A percentile compares a stretch with the other conserved stretches of the same genome.
Evolutionary conservation across 2,888 invertebrate genomes (phyloP).

Genomic region (Drosophila setosimentum): DNA sequence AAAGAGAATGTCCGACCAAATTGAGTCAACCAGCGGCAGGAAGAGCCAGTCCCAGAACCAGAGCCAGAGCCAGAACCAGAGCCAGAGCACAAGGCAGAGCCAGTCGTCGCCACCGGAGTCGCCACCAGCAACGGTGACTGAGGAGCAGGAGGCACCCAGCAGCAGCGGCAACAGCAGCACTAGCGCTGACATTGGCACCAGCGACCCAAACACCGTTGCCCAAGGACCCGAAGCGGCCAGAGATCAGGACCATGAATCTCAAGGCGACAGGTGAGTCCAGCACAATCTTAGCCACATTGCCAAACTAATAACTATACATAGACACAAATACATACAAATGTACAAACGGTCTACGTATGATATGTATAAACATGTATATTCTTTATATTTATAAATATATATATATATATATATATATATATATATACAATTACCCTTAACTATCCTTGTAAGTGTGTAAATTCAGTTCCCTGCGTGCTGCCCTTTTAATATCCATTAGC

Average conservation of each 20-base stretch:
- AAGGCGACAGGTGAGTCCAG: conserved; percentile 68
- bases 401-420: not conserved
- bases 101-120: conserved; percentile 36
- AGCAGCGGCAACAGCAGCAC: conserved; percentile 46
- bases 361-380: not conserved
- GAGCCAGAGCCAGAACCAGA: conserved; percentile 21
- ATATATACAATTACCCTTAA: conserved; percentile 5
- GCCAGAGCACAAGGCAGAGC: conserved; percentile 2
- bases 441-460: conserved; percentile 17
- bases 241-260: conserved; percentile 48
- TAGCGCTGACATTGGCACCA: conserved; percentile 11
- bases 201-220: not conserved
- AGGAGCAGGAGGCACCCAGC: conserved; percentile 47
- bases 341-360: conserved; percentile 1
- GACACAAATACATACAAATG: not conserved
- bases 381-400: not conserved
- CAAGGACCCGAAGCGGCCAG: conserved; percentile 14
- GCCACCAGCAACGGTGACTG: conserved; percentile 40
- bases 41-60: conserved; percentile 24
- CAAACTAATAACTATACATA: conserved; percentile 7
- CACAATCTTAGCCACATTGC: conserved; percentile 1
- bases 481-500: conserved; percentile 70
- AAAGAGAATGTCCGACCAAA: conserved; percentile 56
- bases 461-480: conserved; percentile 35
- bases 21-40: conserved; percentile 30